Evolutionary conservation across 2,797 vertebrate species (phyloP).

Genomic region (Naso thynnoides): DNA sequence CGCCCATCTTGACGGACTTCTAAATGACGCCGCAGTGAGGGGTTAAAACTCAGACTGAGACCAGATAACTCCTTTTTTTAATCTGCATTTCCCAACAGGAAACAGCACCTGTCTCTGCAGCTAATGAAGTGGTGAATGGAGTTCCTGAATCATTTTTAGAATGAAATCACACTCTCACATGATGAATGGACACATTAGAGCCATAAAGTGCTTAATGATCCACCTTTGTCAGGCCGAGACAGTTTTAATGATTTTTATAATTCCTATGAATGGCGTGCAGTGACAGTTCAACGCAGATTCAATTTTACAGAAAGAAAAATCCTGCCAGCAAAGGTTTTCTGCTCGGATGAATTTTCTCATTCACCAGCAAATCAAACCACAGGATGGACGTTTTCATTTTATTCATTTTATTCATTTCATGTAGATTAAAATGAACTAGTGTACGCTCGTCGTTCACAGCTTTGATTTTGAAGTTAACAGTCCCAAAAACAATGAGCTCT

Average conservation of each 20-base stretch:
- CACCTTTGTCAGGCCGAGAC: conserved; percentile 5
- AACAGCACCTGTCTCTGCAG: neutral
- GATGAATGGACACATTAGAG: conserved; percentile 2
- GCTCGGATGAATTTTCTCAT: neutral
- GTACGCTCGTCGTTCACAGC: no score
- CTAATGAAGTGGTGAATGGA: conserved; percentile 27
- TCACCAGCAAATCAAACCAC: neutral
- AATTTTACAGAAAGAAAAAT: neutral
- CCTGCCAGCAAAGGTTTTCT: neutral
- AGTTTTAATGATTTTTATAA: neutral
- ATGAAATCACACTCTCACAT: conserved; percentile 20
- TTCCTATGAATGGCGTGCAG: neutral
- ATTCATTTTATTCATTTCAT: neutral
- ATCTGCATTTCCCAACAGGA: neutral
- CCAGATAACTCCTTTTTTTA: conserved; percentile 13
- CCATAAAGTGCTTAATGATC: conserved; percentile 16
- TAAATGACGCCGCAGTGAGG: conserved; percentile 4
- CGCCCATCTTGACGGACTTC: neutral
- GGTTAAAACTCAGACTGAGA: conserved; percentile 2
- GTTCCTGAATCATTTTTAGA: neutral
- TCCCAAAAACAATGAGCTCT: no score
- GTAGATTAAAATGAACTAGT: no score
- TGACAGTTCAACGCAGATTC: neutral
- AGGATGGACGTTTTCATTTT: neutral
- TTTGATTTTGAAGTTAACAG: no score